Base-by-base conservation (phyloP, 2,113 vertebrate species). In the Oxygymnocypris stewartii region DNA sequence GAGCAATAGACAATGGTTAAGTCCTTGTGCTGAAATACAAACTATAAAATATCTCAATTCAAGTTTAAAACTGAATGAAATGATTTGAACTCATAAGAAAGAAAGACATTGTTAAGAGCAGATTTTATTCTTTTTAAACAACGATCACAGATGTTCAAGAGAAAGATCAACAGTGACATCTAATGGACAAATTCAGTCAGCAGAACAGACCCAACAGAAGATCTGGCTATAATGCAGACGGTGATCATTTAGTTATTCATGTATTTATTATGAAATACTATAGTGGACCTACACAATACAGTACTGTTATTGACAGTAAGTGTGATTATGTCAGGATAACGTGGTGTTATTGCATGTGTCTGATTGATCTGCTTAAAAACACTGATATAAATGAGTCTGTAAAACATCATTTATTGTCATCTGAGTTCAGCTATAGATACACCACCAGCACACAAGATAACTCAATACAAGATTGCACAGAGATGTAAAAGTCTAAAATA, bases 81-180 rank as follows among this genome's bases (percentile, higher is more conserved):
- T 0, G 5, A 28, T 65, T 65, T 59, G 28, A 12, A 65, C 20
- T n/a, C 20, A 59, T 3, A 3, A n/a, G 9, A 61, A 59, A 3
- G 9, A 59, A 5, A 4, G 16, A 18, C 54, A 57, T 14, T 31
- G 4, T 25, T 3, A 31, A 67, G 13, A 28, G 31, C 65, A 18
- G 59, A 5, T 12, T 25, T 63, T 63, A 63, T 63, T 12, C 4
- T 28, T 9, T 23, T 73, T 6, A 42, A n/a, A 61, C 20, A 23
- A 69, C 3, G 14, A 16, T 18, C 31, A 74, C 14, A 54, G 47
- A 51, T 4, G 13, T 54, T 54, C 8, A 54, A 59, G 69, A 57
- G 51, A 63, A 79, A 86, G 85, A 87, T 67, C 20, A 79, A 89
- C 87, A 90, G 88, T 79, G 90, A 87, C 87, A 89, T 86, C 90